phyloP scores from a whole-genome alignment of 1,140 invertebrate species.

The Brachionus rotundiformis region DNA sequence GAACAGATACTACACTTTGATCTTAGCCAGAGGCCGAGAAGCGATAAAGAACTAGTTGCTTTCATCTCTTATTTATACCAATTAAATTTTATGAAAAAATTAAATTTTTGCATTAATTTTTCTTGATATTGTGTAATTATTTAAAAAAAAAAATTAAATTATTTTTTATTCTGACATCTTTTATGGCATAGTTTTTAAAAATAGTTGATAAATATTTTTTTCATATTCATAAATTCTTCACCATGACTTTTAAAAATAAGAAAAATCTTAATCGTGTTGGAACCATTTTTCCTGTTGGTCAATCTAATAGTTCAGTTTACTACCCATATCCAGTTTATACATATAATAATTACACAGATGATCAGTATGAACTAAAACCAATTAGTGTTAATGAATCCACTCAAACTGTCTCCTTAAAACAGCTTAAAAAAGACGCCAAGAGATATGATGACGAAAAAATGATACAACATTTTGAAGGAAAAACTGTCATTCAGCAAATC shows the following conservation, averaged over 20 bases:
- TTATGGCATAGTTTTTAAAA: not conserved
- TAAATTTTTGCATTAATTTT: not conserved
- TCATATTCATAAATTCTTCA: no score
- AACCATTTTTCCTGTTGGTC: not conserved
- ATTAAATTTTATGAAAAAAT: not conserved
- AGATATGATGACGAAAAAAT: not conserved
- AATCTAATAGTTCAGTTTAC: not conserved
- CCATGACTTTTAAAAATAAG: slow-evolving; percentile 3
- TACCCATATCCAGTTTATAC: slow-evolving; percentile 5
- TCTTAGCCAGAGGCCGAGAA: slow-evolving; percentile 51
- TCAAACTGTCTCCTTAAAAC: not conserved
- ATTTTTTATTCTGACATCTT: slow-evolving; percentile 1
- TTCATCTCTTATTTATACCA: not conserved
- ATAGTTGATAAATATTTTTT: no score
- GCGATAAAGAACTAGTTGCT: not conserved
- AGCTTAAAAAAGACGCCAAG: not conserved
- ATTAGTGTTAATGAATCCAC: not conserved
- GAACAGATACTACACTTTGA: slow-evolving; percentile 51
- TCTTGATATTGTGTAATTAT: not conserved
- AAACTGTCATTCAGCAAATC: not conserved
- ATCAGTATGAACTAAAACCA: not conserved
- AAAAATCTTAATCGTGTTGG: not conserved
- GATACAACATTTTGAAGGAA: not conserved
- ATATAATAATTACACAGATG: not conserved
- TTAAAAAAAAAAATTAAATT: not conserved